Conservation (phyloP, 2,888 invertebrate species). For the Hanleya hanleyi region DNA sequence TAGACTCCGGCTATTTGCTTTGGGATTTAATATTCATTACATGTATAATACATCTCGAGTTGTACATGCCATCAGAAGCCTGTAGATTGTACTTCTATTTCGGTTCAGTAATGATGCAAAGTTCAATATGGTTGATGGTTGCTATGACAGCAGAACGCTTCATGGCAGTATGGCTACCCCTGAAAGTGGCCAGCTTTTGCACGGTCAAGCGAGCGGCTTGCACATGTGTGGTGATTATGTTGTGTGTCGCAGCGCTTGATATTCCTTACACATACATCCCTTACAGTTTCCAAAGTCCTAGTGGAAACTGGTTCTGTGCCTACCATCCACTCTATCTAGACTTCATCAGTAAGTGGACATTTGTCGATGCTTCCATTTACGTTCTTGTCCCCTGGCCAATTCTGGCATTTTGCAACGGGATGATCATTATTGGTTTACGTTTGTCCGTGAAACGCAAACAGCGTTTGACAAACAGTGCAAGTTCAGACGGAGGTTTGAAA, state of each 20-base stretch:
- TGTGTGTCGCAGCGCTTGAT: neutral
- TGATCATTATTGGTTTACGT: neutral
- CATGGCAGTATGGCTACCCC: neutral
- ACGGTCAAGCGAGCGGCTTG: neutral
- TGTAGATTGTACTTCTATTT: neutral
- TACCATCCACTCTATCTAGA: neutral
- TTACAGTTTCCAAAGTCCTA: neutral
- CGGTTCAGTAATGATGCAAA: neutral
- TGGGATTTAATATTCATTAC: neutral
- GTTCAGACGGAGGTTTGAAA: neutral
- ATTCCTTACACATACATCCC: neutral
- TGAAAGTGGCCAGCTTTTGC: neutral
- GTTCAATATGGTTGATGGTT: neutral
- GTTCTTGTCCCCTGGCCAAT: neutral
- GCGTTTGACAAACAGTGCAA: neutral
- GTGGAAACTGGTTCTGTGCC: neutral
- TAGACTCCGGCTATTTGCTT: neutral
- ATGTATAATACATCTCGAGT: neutral
- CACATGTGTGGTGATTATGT: neutral
- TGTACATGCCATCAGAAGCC: neutral
- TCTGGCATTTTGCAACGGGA: neutral
- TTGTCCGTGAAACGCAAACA: neutral
- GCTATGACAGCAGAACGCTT: neutral
- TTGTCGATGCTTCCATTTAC: neutral
- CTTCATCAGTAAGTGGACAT: constrained; percentile 3